A percentile compares a stretch with the other conserved stretches of the same genome.
These are phyloP conservation scores for Lacanobia oleracea DNA, from an alignment of 2,888 invertebrate genomes.

Conservation along the genomic window DNA sequence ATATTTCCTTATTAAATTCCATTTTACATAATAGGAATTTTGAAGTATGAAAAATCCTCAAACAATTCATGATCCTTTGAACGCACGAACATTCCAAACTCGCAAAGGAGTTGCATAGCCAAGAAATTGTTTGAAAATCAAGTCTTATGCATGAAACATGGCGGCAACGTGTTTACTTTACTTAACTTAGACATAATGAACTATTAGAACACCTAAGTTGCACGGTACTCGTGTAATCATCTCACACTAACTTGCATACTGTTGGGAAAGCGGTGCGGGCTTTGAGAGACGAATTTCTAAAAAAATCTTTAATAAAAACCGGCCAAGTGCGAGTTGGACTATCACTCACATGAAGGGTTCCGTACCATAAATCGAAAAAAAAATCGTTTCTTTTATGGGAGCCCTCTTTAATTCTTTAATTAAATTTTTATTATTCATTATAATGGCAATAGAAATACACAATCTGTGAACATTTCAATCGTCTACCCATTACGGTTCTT, in stretches of 20 bases:
- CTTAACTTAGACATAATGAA: constrained; percentile 49
- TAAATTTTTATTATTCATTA: too few relatives aligned
- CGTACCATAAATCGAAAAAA: too few relatives aligned
- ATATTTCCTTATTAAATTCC: background rate
- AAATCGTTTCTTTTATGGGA: too few relatives aligned
- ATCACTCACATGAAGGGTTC: too few relatives aligned
- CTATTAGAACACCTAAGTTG: constrained; percentile 58
- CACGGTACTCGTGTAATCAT: constrained; percentile 48
- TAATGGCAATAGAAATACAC: too few relatives aligned
- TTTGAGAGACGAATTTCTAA: constrained; percentile 32
- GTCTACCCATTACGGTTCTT: too few relatives aligned
- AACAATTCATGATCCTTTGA: constrained; percentile 14
- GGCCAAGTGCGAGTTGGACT: too few relatives aligned
- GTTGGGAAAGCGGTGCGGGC: constrained; percentile 24
- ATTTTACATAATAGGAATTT: constrained; percentile 1
- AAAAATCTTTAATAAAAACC: too few relatives aligned
- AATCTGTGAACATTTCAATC: too few relatives aligned
- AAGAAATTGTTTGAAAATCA: constrained; percentile 37
- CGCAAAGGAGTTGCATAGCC: constrained; percentile 14
- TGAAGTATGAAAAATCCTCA: background rate
- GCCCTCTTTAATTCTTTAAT: too few relatives aligned
- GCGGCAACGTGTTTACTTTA: constrained; percentile 16
- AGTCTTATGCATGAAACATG: constrained; percentile 25
- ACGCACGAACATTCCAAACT: constrained; percentile 20
- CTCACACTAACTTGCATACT: constrained; percentile 40